Percentiles rank a stretch among this genome's conserved stretches.
Evolutionary conservation across 2,113 vertebrate genomes (phyloP).

Genomic region (Opisthocomus hoazin): DNA sequence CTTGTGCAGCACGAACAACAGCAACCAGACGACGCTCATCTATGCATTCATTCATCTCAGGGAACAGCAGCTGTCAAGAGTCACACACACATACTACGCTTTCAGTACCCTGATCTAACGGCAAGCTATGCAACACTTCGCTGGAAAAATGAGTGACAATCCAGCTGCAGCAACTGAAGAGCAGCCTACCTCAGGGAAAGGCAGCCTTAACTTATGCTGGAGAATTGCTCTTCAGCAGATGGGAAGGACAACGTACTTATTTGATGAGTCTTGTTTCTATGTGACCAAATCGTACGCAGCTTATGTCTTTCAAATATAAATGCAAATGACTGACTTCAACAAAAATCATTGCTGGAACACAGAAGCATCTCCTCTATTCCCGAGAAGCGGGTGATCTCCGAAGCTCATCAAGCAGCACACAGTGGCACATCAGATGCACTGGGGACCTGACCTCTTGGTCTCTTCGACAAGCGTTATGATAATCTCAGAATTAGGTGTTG

Average conservation of each 20-base stretch:
- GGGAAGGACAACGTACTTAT: background rate
- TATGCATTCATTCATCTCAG: background rate
- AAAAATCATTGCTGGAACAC: background rate
- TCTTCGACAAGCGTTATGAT: background rate
- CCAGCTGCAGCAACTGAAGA: conserved; percentile 4
- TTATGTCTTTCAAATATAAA: background rate
- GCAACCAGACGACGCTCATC: background rate
- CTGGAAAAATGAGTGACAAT: background rate
- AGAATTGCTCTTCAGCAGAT: background rate
- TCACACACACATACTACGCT: background rate
- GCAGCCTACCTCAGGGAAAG: background rate
- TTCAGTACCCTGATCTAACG: background rate
- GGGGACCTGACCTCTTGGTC: background rate
- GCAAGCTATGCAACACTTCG: background rate
- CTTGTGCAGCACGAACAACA: background rate
- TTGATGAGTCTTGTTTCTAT: background rate
- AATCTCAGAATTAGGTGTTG: background rate
- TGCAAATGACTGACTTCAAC: background rate
- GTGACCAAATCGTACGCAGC: background rate
- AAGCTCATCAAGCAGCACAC: background rate
- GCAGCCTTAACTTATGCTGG: background rate
- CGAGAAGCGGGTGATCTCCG: background rate
- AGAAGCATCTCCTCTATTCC: background rate
- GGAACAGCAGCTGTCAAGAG: background rate
- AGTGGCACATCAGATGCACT: background rate